Conservation (phyloP, 2,888 invertebrate species). For the Myopa tessellatipennis region DNA sequence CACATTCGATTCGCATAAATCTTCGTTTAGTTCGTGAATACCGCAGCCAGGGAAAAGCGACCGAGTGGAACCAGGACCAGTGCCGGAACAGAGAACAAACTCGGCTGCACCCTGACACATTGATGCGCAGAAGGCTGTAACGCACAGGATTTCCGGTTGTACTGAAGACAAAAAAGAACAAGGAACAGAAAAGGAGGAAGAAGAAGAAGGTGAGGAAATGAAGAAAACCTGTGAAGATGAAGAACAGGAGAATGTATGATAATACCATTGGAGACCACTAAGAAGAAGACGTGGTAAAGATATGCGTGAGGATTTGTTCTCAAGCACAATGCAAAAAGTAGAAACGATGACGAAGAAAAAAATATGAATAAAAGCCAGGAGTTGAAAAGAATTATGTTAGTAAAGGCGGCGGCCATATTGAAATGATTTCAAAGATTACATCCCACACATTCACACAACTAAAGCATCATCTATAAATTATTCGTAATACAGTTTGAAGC, state of each 20-base stretch:
- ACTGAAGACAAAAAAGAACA: background rate
- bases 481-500: conserved; percentile 36
- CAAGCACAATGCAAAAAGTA: conserved; percentile 10
- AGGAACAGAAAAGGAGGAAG: background rate
- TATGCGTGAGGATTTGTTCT: conserved; percentile 24
- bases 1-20: conserved; percentile 45
- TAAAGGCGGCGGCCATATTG: conserved; percentile 33
- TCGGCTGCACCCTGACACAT: background rate
- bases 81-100: conserved; percentile 2
- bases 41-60: conserved; percentile 19
- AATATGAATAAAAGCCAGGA: background rate
- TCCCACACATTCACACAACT: conserved; percentile 15
- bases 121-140: background rate
- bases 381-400: conserved; percentile 18
- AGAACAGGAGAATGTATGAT: background rate
- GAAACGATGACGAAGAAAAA: background rate
- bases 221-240: conserved; percentile 7
- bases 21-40: conserved; percentile 46
- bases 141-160: background rate
- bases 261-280: too few relatives aligned
- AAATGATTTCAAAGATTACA: conserved; percentile 30
- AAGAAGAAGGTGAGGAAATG: background rate
- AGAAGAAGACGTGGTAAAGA: conserved; percentile 12
- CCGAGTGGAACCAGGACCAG: conserved; percentile 7
- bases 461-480: conserved; percentile 37